Percentiles rank a stretch among this genome's conserved stretches.
Conservation (phyloP, 2,113 vertebrate genomes). For the Ciconia boyciana region DNA sequence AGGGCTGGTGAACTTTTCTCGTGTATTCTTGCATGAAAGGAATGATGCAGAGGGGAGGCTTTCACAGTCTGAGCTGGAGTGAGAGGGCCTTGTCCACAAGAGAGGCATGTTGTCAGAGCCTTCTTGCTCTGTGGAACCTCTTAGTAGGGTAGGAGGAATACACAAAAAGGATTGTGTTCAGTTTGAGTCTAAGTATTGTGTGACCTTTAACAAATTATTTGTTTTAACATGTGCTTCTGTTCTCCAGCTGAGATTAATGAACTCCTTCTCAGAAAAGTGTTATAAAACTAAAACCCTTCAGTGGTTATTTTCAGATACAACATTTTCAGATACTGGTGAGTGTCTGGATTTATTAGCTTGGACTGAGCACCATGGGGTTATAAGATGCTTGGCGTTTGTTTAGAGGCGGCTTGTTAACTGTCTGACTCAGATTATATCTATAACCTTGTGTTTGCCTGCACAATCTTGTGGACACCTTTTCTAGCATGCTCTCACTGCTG, state of each 20-base stretch:
- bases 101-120: not conserved
- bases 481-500: not conserved
- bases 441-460: not conserved
- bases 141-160: not conserved
- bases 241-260: not conserved
- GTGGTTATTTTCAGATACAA: not conserved
- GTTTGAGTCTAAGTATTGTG: not conserved
- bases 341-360: not conserved
- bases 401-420: not conserved
- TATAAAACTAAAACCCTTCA: not conserved
- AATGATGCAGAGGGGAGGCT: not conserved
- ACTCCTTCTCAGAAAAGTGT: not conserved
- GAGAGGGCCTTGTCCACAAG: not conserved
- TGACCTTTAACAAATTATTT: not conserved
- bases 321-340: not conserved
- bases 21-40: not conserved
- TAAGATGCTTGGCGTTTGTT: not conserved
- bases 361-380: not conserved
- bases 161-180: not conserved
- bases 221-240: not conserved
- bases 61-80: not conserved
- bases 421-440: not conserved
- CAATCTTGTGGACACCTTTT: not conserved
- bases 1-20: not conserved
- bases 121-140: not conserved